A percentile compares a stretch with the other conserved stretches of the same genome.
These are phyloP conservation scores for Paramormyrops kingsleyae DNA, from an alignment of 2,113 vertebrate species.

Conservation along the genomic window DNA sequence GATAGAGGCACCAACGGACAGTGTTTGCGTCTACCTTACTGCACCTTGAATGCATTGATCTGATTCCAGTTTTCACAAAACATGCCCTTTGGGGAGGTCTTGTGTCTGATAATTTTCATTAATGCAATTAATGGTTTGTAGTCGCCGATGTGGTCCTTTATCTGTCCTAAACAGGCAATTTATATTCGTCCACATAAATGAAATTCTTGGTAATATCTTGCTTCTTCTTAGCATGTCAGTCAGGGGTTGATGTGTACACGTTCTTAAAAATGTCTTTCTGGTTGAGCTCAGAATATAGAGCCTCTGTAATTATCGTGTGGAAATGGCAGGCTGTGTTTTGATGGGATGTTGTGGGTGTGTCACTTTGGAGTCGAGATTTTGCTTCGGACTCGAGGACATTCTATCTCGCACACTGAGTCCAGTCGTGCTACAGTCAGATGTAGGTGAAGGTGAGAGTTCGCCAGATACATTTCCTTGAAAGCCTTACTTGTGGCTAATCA, in stretches of 20 bases:
- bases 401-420: background rate
- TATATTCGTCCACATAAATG: constrained; percentile 12
- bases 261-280: background rate
- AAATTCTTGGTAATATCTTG: constrained; percentile 9
- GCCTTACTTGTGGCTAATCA: background rate
- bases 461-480: background rate
- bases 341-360: background rate
- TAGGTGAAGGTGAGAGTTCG: background rate
- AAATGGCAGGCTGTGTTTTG: background rate
- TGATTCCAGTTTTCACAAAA: background rate
- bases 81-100: background rate
- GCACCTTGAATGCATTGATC: background rate
- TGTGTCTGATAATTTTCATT: background rate
- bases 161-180: constrained; percentile 12
- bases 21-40: background rate
- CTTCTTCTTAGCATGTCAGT: constrained; percentile 5
- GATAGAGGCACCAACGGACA: background rate
- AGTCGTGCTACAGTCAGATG: background rate
- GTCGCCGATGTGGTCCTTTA: background rate
- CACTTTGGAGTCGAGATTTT: background rate
- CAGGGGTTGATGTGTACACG: background rate
- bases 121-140: background rate
- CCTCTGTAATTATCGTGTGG: constrained; percentile 6
- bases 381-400: background rate
- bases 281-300: constrained; percentile 4